Conservation (phyloP, 2,888 invertebrate species). For the Hyppa rectilinea region DNA sequence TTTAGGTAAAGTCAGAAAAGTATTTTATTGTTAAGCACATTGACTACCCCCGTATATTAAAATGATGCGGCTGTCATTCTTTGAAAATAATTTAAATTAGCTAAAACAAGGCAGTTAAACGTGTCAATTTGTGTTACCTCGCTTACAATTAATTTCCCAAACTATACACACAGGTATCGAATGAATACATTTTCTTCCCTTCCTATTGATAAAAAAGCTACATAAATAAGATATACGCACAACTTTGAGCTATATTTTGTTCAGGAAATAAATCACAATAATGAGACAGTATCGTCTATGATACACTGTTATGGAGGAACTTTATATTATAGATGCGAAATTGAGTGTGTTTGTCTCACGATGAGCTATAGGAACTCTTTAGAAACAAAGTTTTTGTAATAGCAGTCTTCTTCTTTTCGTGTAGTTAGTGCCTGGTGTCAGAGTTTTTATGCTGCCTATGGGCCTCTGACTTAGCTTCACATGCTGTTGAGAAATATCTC, state of each 20-base stretch:
- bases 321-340: constrained; percentile 28
- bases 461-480: too few relatives aligned
- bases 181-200: constrained; percentile 14
- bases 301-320: constrained; percentile 35
- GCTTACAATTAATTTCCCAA: background rate
- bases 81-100: too few relatives aligned
- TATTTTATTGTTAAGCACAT: too few relatives aligned
- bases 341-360: constrained; percentile 25
- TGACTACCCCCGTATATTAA: too few relatives aligned
- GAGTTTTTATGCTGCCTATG: too few relatives aligned
- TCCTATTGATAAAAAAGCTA: constrained; percentile 29
- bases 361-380: background rate
- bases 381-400: background rate
- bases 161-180: background rate
- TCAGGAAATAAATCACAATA: constrained; percentile 58
- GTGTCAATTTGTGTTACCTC: too few relatives aligned
- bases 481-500: too few relatives aligned
- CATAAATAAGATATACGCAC: constrained; percentile 33
- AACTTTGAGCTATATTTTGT: constrained; percentile 35
- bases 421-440: too few relatives aligned
- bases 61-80: too few relatives aligned
- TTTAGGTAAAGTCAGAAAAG: too few relatives aligned
- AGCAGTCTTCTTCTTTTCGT: too few relatives aligned
- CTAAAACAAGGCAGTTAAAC: too few relatives aligned
- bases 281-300: constrained; percentile 52